These are phyloP conservation scores for Nephrotoma appendiculata DNA, from an alignment of 2,888 invertebrate species.

Conservation along the genomic window DNA sequence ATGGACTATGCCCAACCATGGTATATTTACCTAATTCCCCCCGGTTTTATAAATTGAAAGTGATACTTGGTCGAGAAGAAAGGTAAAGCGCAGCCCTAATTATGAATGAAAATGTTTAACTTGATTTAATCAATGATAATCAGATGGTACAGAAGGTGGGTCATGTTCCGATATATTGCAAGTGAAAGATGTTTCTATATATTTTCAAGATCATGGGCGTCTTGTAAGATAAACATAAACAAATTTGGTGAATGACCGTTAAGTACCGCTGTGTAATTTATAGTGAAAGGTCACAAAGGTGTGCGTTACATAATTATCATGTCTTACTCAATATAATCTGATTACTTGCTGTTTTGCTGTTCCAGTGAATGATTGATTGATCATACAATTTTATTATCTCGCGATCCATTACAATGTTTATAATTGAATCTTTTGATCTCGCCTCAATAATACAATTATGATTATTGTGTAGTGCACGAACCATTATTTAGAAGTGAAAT, in stretches of 20 bases:
- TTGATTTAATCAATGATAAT: background rate
- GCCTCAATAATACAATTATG: background rate
- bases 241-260: background rate
- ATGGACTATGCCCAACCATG: too few species aligned
- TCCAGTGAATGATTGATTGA: background rate
- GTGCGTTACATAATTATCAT: background rate
- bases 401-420: background rate
- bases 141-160: background rate
- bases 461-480: background rate
- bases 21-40: too few species aligned
- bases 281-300: background rate
- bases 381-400: background rate
- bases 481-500: background rate
- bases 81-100: background rate
- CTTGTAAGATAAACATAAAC: background rate
- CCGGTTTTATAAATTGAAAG: background rate
- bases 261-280: background rate
- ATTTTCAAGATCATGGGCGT: background rate
- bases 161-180: background rate
- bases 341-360: background rate
- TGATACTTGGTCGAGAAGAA: background rate
- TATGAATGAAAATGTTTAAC: background rate
- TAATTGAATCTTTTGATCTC: background rate
- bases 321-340: background rate
- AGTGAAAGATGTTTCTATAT: background rate